phyloP scores from a whole-genome alignment of 2,888 invertebrate genomes.

The Amiota communis region DNA sequence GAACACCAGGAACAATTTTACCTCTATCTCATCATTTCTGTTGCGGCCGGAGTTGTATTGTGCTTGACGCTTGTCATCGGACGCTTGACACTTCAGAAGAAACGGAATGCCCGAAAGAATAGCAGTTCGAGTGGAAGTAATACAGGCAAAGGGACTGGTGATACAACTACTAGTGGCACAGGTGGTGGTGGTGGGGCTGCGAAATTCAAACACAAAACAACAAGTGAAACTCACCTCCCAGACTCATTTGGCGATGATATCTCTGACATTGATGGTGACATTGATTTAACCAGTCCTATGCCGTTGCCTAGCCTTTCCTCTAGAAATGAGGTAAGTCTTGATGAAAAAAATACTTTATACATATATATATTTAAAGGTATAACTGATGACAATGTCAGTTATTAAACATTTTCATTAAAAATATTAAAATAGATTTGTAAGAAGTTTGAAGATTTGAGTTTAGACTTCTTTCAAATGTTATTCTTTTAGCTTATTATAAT shows the following conservation, averaged over 20 bases:
- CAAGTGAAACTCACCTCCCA: slow-evolving; percentile 84
- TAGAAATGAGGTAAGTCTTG: slow-evolving; percentile 69
- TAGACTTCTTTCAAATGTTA: slow-evolving; percentile 4
- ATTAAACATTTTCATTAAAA: too few species aligned
- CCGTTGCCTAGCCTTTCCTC: slow-evolving; percentile 74
- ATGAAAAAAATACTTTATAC: not conserved
- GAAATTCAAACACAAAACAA: slow-evolving; percentile 80
- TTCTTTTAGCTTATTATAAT: too few species aligned
- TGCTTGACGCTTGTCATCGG: slow-evolving; percentile 82
- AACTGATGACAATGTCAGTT: too few species aligned
- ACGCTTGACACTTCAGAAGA: slow-evolving; percentile 80
- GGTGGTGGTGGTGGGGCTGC: slow-evolving; percentile 46
- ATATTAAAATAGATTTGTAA: too few species aligned
- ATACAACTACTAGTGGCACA: slow-evolving; percentile 38
- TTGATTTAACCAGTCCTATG: slow-evolving; percentile 79
- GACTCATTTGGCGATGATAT: slow-evolving; percentile 88
- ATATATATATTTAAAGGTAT: too few species aligned
- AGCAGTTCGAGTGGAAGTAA: slow-evolving; percentile 62
- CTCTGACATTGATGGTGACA: slow-evolving; percentile 86
- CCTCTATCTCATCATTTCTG: slow-evolving; percentile 86
- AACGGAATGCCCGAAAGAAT: slow-evolving; percentile 72
- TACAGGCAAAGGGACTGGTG: slow-evolving; percentile 50
- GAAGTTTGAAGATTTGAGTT: too few species aligned
- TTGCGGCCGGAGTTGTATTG: slow-evolving; percentile 81
- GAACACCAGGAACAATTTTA: slow-evolving; percentile 78